phyloP scores from a whole-genome alignment of 2,888 invertebrate genomes.

The Pherbina coryleti region DNA sequence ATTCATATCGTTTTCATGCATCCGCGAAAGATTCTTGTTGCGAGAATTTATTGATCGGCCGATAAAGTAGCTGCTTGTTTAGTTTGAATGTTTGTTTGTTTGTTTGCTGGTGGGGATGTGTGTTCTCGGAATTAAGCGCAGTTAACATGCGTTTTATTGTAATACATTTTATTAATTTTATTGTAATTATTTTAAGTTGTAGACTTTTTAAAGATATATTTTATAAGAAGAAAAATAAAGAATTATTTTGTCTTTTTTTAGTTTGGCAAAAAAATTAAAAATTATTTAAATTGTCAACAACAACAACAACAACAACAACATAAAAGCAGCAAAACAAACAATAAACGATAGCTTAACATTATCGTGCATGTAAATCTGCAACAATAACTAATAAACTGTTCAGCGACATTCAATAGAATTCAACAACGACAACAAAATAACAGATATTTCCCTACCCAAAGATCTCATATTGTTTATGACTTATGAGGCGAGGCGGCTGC shows the following conservation, averaged over 20 bases:
- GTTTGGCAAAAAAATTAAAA: too few relatives aligned
- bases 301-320: too few relatives aligned
- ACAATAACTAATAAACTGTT: slow-evolving; percentile 24
- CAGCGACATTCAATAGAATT: slow-evolving; percentile 6
- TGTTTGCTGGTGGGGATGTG: not conserved
- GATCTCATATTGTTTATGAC: slow-evolving; percentile 2
- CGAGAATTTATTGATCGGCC: slow-evolving; percentile 33
- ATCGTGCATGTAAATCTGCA: slow-evolving; percentile 43
- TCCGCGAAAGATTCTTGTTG: slow-evolving; percentile 17
- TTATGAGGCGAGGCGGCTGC: slow-evolving; percentile 1
- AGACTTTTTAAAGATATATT: not conserved
- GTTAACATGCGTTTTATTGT: slow-evolving; percentile 38
- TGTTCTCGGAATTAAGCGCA: slow-evolving; percentile 33
- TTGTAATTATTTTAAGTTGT: slow-evolving; percentile 27
- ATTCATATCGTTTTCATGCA: not conserved
- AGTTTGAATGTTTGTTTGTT: not conserved
- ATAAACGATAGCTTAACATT: slow-evolving; percentile 42
- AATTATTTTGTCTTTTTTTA: not conserved
- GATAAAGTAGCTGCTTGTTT: slow-evolving; percentile 22
- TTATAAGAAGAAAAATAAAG: not conserved
- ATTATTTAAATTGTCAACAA: too few relatives aligned
- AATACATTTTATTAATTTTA: slow-evolving; percentile 24
- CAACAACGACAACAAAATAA: not conserved
- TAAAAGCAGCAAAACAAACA: not conserved
- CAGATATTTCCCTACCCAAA: not conserved